These are phyloP conservation scores for Taeniopygia guttata DNA, from an alignment of 2,797 vertebrate species.

Conservation along the genomic window DNA sequence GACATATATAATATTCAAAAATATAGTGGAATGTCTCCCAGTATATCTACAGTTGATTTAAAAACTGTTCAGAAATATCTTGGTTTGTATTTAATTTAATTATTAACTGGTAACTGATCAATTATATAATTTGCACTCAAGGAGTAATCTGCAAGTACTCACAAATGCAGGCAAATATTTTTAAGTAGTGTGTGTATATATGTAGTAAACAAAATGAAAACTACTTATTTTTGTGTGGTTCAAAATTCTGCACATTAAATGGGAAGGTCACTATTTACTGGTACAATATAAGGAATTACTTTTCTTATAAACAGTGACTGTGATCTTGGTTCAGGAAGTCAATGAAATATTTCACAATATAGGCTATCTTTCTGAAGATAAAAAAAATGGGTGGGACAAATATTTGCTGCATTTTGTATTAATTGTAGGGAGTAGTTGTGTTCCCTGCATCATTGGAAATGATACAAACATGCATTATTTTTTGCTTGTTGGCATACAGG, in stretches of 20 bases:
- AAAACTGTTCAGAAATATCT: background rate
- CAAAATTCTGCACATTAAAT: background rate
- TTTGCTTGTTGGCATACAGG: background rate
- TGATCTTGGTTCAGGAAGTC: background rate
- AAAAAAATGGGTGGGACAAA: background rate
- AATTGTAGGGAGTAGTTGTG: background rate
- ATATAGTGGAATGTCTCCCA: background rate
- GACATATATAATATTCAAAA: background rate
- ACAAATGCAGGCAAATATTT: background rate
- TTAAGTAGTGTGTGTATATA: background rate
- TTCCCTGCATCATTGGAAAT: background rate
- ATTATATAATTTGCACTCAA: background rate
- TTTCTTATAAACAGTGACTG: background rate
- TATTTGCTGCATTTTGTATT: constrained; percentile 9
- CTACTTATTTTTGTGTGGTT: background rate
- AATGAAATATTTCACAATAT: background rate
- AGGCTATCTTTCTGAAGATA: background rate
- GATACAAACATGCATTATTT: constrained; percentile 3
- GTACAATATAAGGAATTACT: background rate
- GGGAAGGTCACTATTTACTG: background rate
- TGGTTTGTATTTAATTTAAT: background rate
- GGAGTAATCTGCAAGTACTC: background rate
- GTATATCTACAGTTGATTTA: background rate
- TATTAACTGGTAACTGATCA: background rate
- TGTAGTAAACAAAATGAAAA: background rate